Base-by-base conservation (phyloP, 2,113 vertebrate genomes). In the Chaetodon auriga region DNA sequence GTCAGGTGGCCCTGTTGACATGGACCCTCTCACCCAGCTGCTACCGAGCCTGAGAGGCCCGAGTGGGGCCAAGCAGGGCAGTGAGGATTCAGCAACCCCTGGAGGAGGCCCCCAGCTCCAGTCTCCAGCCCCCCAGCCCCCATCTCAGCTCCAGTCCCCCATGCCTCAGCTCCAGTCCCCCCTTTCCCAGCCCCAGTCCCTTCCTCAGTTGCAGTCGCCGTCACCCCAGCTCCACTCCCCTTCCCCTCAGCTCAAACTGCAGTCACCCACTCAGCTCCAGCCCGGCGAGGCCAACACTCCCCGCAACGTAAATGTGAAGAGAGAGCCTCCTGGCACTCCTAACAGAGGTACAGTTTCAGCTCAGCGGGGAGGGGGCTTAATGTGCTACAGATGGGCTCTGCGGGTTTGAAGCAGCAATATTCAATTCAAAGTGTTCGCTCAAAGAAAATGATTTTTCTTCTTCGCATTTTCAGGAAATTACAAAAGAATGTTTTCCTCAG, bases 1-100 rank as follows among this genome's bases (percentile, higher is more conserved):
- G 72, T 91, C 88, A 7, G 94, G 95, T 94, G 87, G 87, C 38
- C 65, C 88, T 72, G 95, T 95, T 9, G 97, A 98, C 83, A 91
- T 96, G 82, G 96, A 97, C 74, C 94, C 97, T 86, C 93, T 97
- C 78, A 94, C 93, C 89, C 96, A 97, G 92, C 93, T 97, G 81
- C 91, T 97, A 74, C 96, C 97, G n/a, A 93, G 95, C 0, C 91
- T 96, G 88, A 96, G 97, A 92, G 96, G 96, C 86, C 93, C 94
- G 0, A 87, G 91, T 16, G 96, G 94, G 79, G 95, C 95, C 87
- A 93, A 83, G 76, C 95, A 7, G 89, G 93, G 69, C 87, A 73
- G 60, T 0, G 92, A 87, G 76, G 88, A 86, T 66, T 73, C 70
- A 11, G 7, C 79, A n/a, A 82, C 87, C 53, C 82, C 87, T 35